Conservation (phyloP, 1,140 invertebrate species). For the Epicauta chinensis region DNA sequence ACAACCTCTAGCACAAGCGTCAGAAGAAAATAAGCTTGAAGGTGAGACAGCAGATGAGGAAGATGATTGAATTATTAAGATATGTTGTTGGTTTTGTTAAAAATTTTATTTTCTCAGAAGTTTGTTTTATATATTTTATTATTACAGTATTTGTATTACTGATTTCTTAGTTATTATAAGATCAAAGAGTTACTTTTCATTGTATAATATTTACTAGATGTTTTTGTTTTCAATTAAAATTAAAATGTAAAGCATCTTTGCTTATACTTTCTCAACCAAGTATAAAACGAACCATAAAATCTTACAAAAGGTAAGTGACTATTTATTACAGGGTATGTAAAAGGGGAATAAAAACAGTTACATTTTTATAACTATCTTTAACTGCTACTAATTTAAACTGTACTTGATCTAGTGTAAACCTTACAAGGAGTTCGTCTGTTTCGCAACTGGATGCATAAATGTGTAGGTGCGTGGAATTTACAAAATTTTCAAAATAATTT, state of each 20-base stretch:
- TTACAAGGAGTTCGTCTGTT: neutral
- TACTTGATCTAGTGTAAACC: neutral
- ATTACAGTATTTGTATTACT: too few relatives aligned
- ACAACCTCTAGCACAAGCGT: too few relatives aligned
- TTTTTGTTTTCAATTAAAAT: too few relatives aligned
- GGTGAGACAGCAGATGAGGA: neutral
- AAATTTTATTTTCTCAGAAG: neutral
- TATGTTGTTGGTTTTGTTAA: neutral
- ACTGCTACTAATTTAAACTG: slow-evolving; percentile 1
- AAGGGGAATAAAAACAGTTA: neutral
- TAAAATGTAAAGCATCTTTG: neutral
- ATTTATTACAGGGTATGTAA: neutral
- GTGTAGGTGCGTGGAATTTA: neutral
- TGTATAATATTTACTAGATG: too few relatives aligned
- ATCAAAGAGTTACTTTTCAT: too few relatives aligned
- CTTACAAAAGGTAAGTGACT: neutral
- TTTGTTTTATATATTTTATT: too few relatives aligned
- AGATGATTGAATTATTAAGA: neutral
- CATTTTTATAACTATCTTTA: neutral
- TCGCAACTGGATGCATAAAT: neutral
- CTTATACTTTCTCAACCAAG: neutral
- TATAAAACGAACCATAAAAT: neutral
- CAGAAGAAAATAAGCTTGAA: neutral
- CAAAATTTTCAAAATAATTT: neutral
- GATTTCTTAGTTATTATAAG: too few relatives aligned